Evolutionary conservation across 2,888 invertebrate genomes (phyloP).

Genomic region (Zygaena filipendulae): DNA sequence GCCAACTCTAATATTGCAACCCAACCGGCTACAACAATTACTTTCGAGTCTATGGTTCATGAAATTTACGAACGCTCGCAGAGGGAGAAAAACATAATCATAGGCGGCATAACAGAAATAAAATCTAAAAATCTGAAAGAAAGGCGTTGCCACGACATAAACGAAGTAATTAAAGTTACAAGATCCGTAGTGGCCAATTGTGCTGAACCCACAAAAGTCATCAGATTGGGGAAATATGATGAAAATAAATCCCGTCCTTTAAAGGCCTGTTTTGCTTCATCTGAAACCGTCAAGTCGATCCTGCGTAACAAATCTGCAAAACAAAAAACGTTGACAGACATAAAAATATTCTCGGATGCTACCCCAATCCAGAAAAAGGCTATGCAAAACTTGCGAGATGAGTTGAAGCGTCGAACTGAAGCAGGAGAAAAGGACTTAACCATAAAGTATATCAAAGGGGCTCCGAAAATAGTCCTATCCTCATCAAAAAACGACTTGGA

Average conservation of each 20-base stretch:
- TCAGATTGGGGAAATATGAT: conserved; percentile 4
- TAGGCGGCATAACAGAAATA: conserved; percentile 6
- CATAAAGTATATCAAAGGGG: conserved; percentile 6
- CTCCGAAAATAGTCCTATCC: conserved; percentile 2
- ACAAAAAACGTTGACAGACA: neutral
- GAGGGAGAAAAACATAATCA: conserved; percentile 6
- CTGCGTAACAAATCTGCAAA: conserved; percentile 2
- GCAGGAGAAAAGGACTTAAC: conserved; percentile 2
- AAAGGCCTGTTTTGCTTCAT: conserved; percentile 3
- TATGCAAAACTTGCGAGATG: neutral
- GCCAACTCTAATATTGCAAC: too few species aligned
- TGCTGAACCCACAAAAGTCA: conserved; percentile 5
- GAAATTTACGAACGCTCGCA: conserved; percentile 7
- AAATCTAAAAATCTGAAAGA: neutral
- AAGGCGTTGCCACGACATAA: neutral
- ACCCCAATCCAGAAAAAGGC: conserved; percentile 4
- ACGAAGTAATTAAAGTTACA: conserved; percentile 1
- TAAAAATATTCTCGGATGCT: conserved; percentile 3
- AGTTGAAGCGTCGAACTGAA: conserved; percentile 2
- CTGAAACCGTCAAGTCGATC: conserved; percentile 3
- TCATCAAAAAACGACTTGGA: neutral
- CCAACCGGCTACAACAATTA: too few species aligned
- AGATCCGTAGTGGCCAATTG: neutral
- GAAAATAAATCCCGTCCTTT: conserved; percentile 6
- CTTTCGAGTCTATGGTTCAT: too few species aligned